Base-by-base conservation (phyloP, 2,888 invertebrate genomes). In the Dascillus cervinus region DNA sequence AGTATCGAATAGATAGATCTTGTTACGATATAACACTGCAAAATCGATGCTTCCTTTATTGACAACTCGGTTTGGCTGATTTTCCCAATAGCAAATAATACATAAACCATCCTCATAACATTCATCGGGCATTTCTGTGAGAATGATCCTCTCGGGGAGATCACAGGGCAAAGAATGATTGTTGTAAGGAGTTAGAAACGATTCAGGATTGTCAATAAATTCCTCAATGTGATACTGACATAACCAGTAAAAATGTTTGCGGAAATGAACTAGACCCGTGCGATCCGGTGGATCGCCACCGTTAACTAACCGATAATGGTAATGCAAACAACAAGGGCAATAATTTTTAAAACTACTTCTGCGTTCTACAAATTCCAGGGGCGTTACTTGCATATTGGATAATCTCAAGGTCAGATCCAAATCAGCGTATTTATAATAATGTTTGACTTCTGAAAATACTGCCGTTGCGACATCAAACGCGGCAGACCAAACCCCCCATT, bases 311-410 rank as follows among this genome's bases (percentile, higher is more conserved):
- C 12, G 22, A 3, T 62, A 52, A 2, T 59, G 50, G 29, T 49
- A 44, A 29, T 58, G 57, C n/a, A 75, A 55, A 51, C 81, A 81
- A 19, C 69, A 50, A 1, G 79, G 78, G 47, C 80, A 81, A 47
- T 71, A 66, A 32, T 69, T 65, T 50, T 70, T 69, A 39, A 65
- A 74, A 2, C 39, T 30, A 15, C 74, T 70, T 22, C 43, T 36
- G 34, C 67, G 65, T 24, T 62, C 51, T 33, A 65, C 34, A 41
- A 77, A 75, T 43, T 69, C 69, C 39, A 67, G 58, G 26, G 73
- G 71, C 0, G 75, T 72, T 20, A 80, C 65, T 47, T 70, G 67
- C 66, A 79, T 66, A 26, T 67, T 64, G 10, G 63, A 58, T 8
- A 72, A 55, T 1, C 66, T 57, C 13, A 75, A 70, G n/a, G 71